These are phyloP conservation scores for Drosophila suzukii DNA, from an alignment of 1,140 invertebrate genomes.

Conservation along the genomic window DNA sequence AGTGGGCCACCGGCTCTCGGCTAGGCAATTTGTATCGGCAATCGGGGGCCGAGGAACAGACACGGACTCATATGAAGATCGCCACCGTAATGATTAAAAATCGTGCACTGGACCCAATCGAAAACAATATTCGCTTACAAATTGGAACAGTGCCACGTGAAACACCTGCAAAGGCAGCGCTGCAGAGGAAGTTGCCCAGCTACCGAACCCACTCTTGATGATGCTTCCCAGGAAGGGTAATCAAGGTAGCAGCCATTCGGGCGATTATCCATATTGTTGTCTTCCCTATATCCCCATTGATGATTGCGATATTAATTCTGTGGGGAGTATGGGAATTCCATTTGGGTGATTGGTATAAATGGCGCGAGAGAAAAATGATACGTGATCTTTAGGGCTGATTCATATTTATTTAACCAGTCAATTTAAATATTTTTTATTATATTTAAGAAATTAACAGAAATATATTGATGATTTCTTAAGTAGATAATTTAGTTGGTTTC, in stretches of 20 bases:
- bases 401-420: no score
- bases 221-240: constrained; percentile 51
- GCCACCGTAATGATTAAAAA: constrained; percentile 74
- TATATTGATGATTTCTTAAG: no score
- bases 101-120: constrained; percentile 68
- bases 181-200: constrained; percentile 31
- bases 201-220: constrained; percentile 37
- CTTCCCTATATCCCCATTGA: constrained; percentile 32
- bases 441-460: no score
- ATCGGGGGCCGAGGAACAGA: constrained; percentile 55
- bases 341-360: background rate
- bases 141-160: constrained; percentile 74
- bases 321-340: background rate
- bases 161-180: constrained; percentile 35
- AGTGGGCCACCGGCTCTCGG: constrained; percentile 22
- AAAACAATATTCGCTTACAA: constrained; percentile 72
- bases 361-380: background rate
- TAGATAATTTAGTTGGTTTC: no score
- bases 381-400: no score
- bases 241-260: constrained; percentile 45
- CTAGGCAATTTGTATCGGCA: constrained; percentile 64
- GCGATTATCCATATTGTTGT: constrained; percentile 27
- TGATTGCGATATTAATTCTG: constrained; percentile 68
- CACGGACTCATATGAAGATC: constrained; percentile 42
- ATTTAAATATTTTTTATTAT: no score